Evolutionary conservation across 2,888 invertebrate species (phyloP).

Genomic region (Ormyrus thymus): DNA sequence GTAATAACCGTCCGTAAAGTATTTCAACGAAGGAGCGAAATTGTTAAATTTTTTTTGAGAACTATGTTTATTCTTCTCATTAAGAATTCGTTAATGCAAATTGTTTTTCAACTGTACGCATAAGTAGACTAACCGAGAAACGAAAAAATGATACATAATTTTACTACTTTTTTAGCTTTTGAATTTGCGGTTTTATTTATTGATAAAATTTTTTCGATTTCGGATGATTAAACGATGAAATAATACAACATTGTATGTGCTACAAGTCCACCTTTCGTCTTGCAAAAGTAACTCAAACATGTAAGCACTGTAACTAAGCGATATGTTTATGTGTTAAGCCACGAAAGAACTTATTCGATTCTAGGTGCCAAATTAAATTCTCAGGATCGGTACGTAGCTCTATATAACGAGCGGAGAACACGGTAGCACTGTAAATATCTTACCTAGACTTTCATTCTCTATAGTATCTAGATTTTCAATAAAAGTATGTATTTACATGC

Average conservation of each 20-base stretch:
- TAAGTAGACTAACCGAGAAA: constrained; percentile 14
- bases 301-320: constrained; percentile 1
- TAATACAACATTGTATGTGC: constrained; percentile 19
- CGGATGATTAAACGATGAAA: constrained; percentile 44
- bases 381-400: constrained; percentile 43
- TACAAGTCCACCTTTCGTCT: constrained; percentile 43
- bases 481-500: constrained; percentile 40
- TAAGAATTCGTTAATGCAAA: constrained; percentile 34
- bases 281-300: constrained; percentile 2
- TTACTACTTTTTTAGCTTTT: constrained; percentile 27
- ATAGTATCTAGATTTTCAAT: constrained; percentile 34
- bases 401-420: constrained; percentile 56
- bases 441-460: constrained; percentile 46
- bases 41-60: constrained; percentile 24
- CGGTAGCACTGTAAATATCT: constrained; percentile 54
- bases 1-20: constrained; percentile 52
- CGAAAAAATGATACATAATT: constrained; percentile 18
- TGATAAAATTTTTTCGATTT: constrained; percentile 57
- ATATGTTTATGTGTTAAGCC: not conserved
- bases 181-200: constrained; percentile 57
- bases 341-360: constrained; percentile 44
- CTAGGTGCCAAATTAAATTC: constrained; percentile 56
- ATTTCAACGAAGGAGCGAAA: constrained; percentile 50
- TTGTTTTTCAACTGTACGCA: constrained; percentile 31
- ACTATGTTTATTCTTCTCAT: constrained; percentile 25